Conservation (phyloP, 2,797 vertebrate genomes). For the Pseudotriccus pelzelni region DNA sequence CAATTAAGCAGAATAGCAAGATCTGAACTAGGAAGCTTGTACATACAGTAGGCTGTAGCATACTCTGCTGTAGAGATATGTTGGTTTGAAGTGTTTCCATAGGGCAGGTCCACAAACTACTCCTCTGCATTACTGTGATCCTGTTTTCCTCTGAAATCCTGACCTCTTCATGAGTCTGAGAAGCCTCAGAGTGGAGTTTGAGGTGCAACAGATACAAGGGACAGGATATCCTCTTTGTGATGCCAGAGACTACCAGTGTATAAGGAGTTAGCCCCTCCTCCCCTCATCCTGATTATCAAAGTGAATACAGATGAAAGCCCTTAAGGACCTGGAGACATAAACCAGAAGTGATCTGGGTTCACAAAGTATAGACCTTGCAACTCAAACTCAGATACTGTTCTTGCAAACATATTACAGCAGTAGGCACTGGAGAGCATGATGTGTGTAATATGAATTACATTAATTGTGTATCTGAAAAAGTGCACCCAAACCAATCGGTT, state of each 20-base stretch:
- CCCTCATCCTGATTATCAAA: neutral
- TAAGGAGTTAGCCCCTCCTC: too few species aligned
- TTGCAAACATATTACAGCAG: neutral
- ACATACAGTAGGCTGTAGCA: neutral
- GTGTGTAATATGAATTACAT: neutral
- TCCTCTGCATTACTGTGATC: neutral
- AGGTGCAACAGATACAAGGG: neutral
- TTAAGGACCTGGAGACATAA: neutral
- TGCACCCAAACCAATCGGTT: neutral
- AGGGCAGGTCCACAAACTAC: neutral
- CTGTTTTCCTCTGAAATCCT: neutral
- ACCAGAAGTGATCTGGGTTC: neutral
- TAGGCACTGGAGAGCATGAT: neutral
- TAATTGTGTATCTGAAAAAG: neutral
- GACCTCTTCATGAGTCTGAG: neutral
- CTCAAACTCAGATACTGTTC: neutral
- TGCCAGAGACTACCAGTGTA: neutral
- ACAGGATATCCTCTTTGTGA: neutral
- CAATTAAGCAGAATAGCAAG: neutral
- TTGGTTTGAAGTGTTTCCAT: neutral
- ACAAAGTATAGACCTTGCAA: neutral
- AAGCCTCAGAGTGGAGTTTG: neutral
- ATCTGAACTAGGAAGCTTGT: neutral
- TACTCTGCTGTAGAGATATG: neutral
- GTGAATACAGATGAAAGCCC: neutral